Base-by-base conservation (phyloP, 1,140 invertebrate genomes). In the Stegodyphus mimosarum region DNA sequence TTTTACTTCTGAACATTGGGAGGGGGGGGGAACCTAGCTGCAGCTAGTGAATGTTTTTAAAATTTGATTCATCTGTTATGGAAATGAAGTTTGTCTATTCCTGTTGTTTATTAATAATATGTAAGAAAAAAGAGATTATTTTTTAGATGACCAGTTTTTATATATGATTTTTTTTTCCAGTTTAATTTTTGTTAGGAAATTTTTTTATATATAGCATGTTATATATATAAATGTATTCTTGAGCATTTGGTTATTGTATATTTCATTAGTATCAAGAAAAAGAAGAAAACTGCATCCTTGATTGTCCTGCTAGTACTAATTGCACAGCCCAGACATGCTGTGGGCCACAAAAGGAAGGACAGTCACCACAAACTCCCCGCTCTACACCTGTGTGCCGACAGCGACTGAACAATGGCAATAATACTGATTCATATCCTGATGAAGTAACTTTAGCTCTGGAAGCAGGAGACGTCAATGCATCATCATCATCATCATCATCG, bases 261-360 rank as follows among this genome's bases (percentile, higher is more conserved):
- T 4, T 6, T n/a, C 70, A 63, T 66, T 49, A 83, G 79, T 85
- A 79, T 72, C 77, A 87, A 69, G 83, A 88, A 67, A 77, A 86
- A 49, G 86, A 84, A 70, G 72, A 83, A 55, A 77, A 87, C 48
- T 88, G 87, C 75, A 70, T 87, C 48, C 66, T 88, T n/a, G 87
- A 88, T 60, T 88, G 87, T 55, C 87, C 87, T 15, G 63, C 79
- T 6, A 88, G 83, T 33, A 87, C 73, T n/a, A 84, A 84, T n/a
- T 88, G 87, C 17, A 81, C 70, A 17, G 83, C 87, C 6, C 87
- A 88, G 60, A 88, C 87, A 9, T 88, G 87, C 67, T 88, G 87
- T 79, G 87, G 86, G n/a, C 80, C 86, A 6, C 87, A 88, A 48
- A 86, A 87, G 33, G 79, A 85, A 18, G 87, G 80, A 0, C 86